These are phyloP conservation scores for Anticlea derivata DNA, from an alignment of 2,888 invertebrate species.

Conservation along the genomic window DNA sequence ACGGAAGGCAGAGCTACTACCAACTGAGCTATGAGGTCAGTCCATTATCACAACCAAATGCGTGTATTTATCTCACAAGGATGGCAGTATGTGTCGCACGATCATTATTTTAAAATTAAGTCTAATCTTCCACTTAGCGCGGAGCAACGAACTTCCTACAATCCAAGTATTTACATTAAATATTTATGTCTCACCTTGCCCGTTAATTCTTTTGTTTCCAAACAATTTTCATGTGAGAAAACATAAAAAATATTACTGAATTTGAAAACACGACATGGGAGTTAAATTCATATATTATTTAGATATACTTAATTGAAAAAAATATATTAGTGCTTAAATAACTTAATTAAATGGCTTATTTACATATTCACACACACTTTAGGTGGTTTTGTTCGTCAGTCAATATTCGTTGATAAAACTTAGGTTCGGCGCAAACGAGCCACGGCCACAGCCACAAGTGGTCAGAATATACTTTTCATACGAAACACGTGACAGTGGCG, in stretches of 20 bases:
- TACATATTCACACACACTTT: conserved; percentile 46
- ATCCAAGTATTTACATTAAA: conserved; percentile 51
- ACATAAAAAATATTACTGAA: conserved; percentile 46
- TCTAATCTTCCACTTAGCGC: conserved; percentile 66
- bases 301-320: conserved; percentile 41
- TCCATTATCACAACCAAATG: conserved; percentile 28
- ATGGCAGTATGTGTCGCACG: conserved; percentile 53
- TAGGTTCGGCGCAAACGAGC: too few species aligned
- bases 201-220: conserved; percentile 64
- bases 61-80: conserved; percentile 28
- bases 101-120: conserved; percentile 77
- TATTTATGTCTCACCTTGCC: conserved; percentile 52
- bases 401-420: conserved; percentile 41
- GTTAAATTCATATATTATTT: conserved; percentile 45
- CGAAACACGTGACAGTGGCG: too few species aligned
- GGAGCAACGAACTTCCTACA: conserved; percentile 74
- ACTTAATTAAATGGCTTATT: conserved; percentile 44
- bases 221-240: conserved; percentile 54
- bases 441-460: too few species aligned
- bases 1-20: too few species aligned
- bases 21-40: too few species aligned
- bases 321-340: conserved; percentile 49
- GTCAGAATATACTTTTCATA: too few species aligned
- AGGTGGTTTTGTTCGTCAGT: conserved; percentile 50
- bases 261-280: conserved; percentile 49